Percentiles rank a stretch among this genome's conserved stretches.
phyloP scores from a whole-genome alignment of 2,888 invertebrate species.

The Barypeithes pellucidus region DNA sequence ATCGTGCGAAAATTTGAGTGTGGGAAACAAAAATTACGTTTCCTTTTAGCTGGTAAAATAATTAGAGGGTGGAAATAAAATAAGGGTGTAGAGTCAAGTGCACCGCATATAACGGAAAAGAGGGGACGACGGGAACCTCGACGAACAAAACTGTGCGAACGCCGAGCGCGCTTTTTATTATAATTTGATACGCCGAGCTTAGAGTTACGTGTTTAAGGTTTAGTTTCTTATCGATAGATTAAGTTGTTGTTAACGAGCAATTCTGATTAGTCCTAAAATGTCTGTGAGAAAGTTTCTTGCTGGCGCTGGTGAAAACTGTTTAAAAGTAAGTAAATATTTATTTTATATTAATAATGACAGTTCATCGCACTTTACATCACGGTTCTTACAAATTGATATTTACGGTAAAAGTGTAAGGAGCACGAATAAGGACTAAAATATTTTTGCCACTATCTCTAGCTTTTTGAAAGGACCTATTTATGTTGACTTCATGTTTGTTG shows the following conservation, averaged over 20 bases:
- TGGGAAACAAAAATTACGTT: slow-evolving; percentile 61
- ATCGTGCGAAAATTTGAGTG: slow-evolving; percentile 56
- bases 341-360: background rate
- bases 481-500: no score
- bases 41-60: slow-evolving; percentile 62
- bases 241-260: slow-evolving; percentile 9
- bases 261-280: slow-evolving; percentile 54
- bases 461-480: no score
- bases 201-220: slow-evolving; percentile 19
- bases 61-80: slow-evolving; percentile 62
- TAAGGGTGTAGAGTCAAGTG: slow-evolving; percentile 54
- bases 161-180: slow-evolving; percentile 40
- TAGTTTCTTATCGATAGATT: slow-evolving; percentile 19
- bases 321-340: slow-evolving; percentile 61
- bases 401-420: no score
- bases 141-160: slow-evolving; percentile 51
- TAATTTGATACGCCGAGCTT: slow-evolving; percentile 44
- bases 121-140: slow-evolving; percentile 52
- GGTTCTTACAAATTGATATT: no score
- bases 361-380: no score
- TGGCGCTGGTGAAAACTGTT: slow-evolving; percentile 62
- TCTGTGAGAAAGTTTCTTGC: slow-evolving; percentile 61
- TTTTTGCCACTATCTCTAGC: no score
- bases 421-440: no score
- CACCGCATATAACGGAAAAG: slow-evolving; percentile 42